Evolutionary conservation across 1,140 invertebrate species (phyloP), one percentile per base, ranked within the genome.

Genomic region (Atopsyche davidsoni): DNA sequence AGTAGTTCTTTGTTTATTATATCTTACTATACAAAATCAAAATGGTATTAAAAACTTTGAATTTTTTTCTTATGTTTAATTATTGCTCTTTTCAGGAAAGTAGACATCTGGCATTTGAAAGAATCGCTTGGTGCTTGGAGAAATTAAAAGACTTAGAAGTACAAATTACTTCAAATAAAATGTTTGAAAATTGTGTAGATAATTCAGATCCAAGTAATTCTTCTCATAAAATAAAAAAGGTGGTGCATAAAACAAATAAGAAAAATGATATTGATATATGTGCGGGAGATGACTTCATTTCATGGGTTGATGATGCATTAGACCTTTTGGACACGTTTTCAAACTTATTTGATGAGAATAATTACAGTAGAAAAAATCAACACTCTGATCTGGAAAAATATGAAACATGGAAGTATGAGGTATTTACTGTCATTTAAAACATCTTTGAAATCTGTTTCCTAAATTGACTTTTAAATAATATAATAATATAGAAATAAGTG

Each of bases 291-390:
- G 28, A 46, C 7, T 58, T 58, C 45, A 53, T 58, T 28, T 32
- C 47, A 14, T 51, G 55, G 51, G 47, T 53, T n/a, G 55, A 58
- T 18, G 51, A 53, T 46, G 14, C 51, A 6, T 43, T 58, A 23
- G 47, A 58, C 21, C 41, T 53, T n/a, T 39, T 50, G 14, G 51
- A 58, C 11, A 11, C 34, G 7, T 46, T 58, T 23, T 25, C 48
- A 42, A 58, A 51, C 23, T 36, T 53, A 19, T 58, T 58, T 34
- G 9, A 31, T n/a, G 31, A 45, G 17, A 48, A 51, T 38, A 23
- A 13, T 6, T 22, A 46, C 11, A 40, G 14, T 32, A 11, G 28
- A 40, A 44, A 43, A 11, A 36, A 38, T 23, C 21, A 32, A 3
- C 19, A 44, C 4, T 36, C 39, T 44, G 46, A 38, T n/a, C 14